These are phyloP conservation scores for Chroicocephalus ridibundus DNA, from an alignment of 2,113 vertebrate species.

Conservation along the genomic window DNA sequence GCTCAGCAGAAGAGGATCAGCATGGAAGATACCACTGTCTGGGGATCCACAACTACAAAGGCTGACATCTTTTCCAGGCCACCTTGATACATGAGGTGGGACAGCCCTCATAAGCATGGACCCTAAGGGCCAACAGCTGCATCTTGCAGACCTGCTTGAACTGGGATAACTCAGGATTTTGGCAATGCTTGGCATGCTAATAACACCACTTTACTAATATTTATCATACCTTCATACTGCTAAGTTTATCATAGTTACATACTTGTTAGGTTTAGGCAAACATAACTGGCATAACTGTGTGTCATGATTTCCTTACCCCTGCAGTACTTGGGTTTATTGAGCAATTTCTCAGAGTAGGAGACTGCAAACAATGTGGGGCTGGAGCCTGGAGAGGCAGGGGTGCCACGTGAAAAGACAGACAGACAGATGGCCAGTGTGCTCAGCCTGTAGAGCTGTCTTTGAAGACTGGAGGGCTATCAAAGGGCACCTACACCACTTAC, in stretches of 20 bases:
- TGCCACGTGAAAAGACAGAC: neutral
- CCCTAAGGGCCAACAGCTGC: neutral
- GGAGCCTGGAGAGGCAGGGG: neutral
- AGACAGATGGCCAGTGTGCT: neutral
- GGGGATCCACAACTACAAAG: neutral
- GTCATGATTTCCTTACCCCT: neutral
- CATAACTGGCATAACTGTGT: neutral
- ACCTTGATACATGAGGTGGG: neutral
- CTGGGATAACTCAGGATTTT: neutral
- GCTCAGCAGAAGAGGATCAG: neutral
- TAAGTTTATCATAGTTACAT: neutral
- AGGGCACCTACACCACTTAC: neutral
- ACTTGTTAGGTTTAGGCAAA: neutral
- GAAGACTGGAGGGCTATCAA: neutral
- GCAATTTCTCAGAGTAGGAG: neutral
- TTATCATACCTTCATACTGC: neutral
- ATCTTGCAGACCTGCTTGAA: neutral
- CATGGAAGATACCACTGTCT: neutral
- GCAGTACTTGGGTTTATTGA: neutral
- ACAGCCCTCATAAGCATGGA: neutral
- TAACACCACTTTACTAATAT: neutral
- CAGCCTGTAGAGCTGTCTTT: neutral
- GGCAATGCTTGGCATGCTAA: neutral
- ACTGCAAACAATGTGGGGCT: neutral
- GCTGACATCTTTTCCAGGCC: neutral